Evolutionary conservation across 2,888 invertebrate species (phyloP), one percentile per base, ranked within the genome.

Genomic region (Temnothorax rugatulus): DNA sequence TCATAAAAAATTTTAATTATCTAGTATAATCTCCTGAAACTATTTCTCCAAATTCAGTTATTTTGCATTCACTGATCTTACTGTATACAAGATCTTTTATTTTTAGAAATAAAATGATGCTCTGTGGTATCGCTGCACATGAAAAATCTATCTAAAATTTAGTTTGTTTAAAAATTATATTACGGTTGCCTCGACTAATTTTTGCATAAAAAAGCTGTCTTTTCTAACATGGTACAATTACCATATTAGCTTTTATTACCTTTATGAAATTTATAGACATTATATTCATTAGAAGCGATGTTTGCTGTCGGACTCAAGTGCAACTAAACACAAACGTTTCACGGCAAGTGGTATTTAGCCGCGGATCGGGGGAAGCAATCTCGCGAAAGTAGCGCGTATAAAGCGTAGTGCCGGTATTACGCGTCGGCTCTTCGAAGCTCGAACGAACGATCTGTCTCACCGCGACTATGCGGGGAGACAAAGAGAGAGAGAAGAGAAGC

Each of bases 371-470:
- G 9, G 44, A 21, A 47, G 73, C 25, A 85, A 88, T 88, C 75
- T 81, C 38, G 52, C 82, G 59, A 69, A 85, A 83, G 82, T 81
- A 68, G 76, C 57, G 73, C 41, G 61, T 50, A 68, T 68, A 68
- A 82, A 86, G 41, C 77, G 52, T 34, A 34, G 50, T 47, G 47
- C 64, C 68, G 41, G 25, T 54, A 41, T 66, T 83, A 64, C 68
- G 59, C 68, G 29, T n/a, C 68, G 64, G 50, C 77, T 52, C 50
- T 57, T 47, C 82, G 52, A 61, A 82, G 73, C 73, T 21, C 15
- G 54, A 66, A 64, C 34, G 73, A 84, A 74, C 84, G 86, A 89
- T 84, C 87, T 64, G 84, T 89, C 86, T 86, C 84, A 63, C 54
- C 86, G 82, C 57, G 57, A 44, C 44, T 79, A 69, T 34, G 21